Conservation (phyloP, 2,113 vertebrate genomes). For the Amblyornis subalaris region DNA sequence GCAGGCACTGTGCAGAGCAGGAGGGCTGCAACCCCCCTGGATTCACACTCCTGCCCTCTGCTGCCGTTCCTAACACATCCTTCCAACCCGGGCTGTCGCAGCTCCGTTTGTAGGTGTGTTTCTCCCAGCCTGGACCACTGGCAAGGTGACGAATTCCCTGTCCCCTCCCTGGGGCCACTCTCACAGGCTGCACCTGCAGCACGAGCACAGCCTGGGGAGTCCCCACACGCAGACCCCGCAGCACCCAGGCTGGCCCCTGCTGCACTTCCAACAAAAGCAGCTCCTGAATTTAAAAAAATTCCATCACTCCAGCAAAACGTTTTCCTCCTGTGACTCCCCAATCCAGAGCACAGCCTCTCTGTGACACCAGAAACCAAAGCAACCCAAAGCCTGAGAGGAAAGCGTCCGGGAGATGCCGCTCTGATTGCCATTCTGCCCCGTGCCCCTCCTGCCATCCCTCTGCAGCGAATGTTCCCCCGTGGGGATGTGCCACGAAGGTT, state of each 20-base stretch:
- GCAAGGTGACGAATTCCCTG: accelerated
- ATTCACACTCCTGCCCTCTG: background rate
- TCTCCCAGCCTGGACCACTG: background rate
- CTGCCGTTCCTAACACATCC: accelerated
- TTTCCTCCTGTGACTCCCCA: background rate
- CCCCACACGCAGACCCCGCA: background rate
- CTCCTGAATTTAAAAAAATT: background rate
- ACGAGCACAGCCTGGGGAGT: accelerated
- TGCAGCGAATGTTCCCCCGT: background rate
- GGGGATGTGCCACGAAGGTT: background rate
- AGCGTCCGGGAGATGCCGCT: background rate
- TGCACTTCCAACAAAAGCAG: background rate
- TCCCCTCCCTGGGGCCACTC: background rate
- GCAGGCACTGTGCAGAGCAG: background rate
- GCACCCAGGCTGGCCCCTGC: background rate
- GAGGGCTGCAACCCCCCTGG: background rate
- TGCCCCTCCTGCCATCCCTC: background rate
- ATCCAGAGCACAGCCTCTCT: background rate
- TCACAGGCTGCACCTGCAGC: background rate
- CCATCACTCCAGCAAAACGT: accelerated
- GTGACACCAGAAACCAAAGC: accelerated
- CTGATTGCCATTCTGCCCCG: background rate
- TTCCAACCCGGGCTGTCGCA: background rate
- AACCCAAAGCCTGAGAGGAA: background rate
- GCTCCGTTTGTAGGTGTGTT: background rate